Conservation (phyloP, 2,888 invertebrate genomes). For the Amphipyra tragopoginis region DNA sequence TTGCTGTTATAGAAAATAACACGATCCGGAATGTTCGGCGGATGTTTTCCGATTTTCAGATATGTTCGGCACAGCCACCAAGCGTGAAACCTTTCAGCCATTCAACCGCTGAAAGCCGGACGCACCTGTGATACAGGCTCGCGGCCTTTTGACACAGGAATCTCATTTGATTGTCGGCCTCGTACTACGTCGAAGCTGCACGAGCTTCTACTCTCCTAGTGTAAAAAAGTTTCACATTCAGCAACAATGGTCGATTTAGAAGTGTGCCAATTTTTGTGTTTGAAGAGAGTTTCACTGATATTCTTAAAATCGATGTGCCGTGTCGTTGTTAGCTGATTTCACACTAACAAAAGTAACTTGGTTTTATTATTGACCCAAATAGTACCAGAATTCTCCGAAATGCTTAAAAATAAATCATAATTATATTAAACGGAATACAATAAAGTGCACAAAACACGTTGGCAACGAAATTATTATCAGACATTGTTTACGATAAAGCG, state of each 20-base stretch:
- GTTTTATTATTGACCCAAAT: too few species aligned
- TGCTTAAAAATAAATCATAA: too few species aligned
- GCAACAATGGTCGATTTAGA: slow-evolving; percentile 17
- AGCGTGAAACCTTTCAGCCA: slow-evolving; percentile 38
- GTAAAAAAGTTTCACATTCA: slow-evolving; percentile 32
- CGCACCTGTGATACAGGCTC: slow-evolving; percentile 43
- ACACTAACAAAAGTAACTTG: too few species aligned
- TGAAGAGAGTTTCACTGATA: too few species aligned
- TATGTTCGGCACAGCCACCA: slow-evolving; percentile 15
- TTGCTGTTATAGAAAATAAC: slow-evolving; percentile 32
- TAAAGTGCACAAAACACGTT: neutral
- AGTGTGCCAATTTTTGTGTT: slow-evolving; percentile 1
- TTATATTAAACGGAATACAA: too few species aligned
- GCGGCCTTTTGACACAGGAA: slow-evolving; percentile 51
- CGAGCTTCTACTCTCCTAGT: slow-evolving; percentile 20
- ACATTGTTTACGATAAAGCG: slow-evolving; percentile 43
- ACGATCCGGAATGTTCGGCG: slow-evolving; percentile 17
- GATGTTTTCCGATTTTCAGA: slow-evolving; percentile 30
- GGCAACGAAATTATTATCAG: slow-evolving; percentile 21
- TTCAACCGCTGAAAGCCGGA: slow-evolving; percentile 47
- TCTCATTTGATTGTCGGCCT: slow-evolving; percentile 42
- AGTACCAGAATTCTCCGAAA: too few species aligned
- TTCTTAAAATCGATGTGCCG: too few species aligned
- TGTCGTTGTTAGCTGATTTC: too few species aligned
- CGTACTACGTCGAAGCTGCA: slow-evolving; percentile 12